Evolutionary conservation across 2,797 vertebrate species (phyloP).

Genomic region (Coreius guichenoti): DNA sequence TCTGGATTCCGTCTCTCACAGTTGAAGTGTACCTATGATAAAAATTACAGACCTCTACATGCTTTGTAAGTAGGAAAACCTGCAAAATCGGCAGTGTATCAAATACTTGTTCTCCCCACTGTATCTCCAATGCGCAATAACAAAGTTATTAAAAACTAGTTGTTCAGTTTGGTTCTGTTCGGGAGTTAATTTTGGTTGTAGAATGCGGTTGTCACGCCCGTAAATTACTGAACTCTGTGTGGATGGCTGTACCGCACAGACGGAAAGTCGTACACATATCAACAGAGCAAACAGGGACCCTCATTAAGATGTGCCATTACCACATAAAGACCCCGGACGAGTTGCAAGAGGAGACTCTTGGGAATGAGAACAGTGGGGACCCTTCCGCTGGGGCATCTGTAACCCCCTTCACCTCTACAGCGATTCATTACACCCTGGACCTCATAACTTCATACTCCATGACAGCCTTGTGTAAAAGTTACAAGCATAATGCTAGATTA

Average conservation of each 20-base stretch:
- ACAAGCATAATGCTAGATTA: constrained; percentile 36
- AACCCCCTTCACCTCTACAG: neutral
- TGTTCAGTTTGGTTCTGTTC: too few species aligned
- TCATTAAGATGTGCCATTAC: constrained; percentile 4
- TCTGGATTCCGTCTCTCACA: too few species aligned
- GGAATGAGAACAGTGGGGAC: neutral
- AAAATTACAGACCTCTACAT: too few species aligned
- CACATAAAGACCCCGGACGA: neutral
- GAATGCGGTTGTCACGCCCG: too few species aligned
- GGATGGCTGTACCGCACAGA: neutral
- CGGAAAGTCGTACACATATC: constrained; percentile 24
- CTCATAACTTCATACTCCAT: neutral
- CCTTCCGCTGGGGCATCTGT: constrained; percentile 22
- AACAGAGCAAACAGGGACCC: neutral
- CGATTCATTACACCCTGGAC: constrained; percentile 18
- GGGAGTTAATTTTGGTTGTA: too few species aligned
- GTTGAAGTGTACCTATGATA: too few species aligned
- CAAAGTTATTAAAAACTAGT: too few species aligned
- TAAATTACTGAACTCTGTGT: too few species aligned
- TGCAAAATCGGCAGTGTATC: too few species aligned
- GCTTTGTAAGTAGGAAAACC: too few species aligned
- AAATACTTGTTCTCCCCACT: too few species aligned
- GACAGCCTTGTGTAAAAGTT: constrained; percentile 34
- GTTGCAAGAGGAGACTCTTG: neutral
- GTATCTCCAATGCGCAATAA: too few species aligned